A percentile compares a stretch with the other conserved stretches of the same genome.
Evolutionary conservation across 2,888 invertebrate species (phyloP).

Genomic region (Ophion costatus): DNA sequence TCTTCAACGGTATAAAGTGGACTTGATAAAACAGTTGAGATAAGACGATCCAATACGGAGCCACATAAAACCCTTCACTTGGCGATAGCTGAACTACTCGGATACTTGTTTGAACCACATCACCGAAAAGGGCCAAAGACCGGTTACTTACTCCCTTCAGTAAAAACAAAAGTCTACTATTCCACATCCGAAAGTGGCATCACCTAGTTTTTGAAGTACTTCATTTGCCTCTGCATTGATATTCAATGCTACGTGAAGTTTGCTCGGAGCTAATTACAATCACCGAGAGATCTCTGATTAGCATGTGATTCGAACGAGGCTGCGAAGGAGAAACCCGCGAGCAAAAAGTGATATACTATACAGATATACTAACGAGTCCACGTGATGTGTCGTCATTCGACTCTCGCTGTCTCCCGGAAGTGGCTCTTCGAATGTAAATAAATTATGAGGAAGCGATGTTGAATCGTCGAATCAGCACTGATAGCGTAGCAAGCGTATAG

Average conservation of each 20-base stretch:
- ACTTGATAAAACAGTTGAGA: too few species aligned
- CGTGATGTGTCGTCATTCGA: background rate
- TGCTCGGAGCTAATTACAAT: conserved; percentile 12
- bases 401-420: too few species aligned
- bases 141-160: conserved; percentile 2
- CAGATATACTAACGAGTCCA: conserved; percentile 8
- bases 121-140: background rate
- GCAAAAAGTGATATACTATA: background rate
- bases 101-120: background rate
- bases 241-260: conserved; percentile 9
- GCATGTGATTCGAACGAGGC: background rate
- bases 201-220: background rate
- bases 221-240: background rate
- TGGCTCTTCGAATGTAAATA: background rate
- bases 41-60: too few species aligned
- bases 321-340: background rate
- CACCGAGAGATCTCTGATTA: background rate
- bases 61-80: too few species aligned
- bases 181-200: conserved; percentile 6
- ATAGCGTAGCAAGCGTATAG: too few species aligned
- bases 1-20: too few species aligned
- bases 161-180: conserved; percentile 7
- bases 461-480: background rate
- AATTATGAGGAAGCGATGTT: background rate
- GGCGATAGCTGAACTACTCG: background rate